Conservation (phyloP, 2,888 invertebrate species). For the Eupithecia vulgata region DNA sequence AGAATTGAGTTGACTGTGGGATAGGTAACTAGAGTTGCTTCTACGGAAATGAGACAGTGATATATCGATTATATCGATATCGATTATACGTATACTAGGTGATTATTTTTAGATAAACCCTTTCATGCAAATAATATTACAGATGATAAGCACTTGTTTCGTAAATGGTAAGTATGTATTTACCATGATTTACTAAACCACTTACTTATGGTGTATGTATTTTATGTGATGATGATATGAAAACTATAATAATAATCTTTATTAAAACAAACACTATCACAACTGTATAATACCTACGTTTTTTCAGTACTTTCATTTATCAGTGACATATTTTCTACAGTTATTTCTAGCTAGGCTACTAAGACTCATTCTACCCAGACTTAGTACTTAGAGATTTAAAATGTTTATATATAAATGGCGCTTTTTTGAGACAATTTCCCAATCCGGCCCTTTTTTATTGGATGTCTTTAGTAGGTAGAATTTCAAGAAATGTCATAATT, state of each 20-base stretch:
- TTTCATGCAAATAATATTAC: neutral
- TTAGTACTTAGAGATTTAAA: neutral
- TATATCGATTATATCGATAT: constrained; percentile 36
- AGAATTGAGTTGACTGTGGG: constrained; percentile 41
- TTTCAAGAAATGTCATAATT: neutral
- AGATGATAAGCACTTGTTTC: neutral
- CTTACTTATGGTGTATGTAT: neutral
- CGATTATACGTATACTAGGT: neutral
- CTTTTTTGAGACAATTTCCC: neutral
- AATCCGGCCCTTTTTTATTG: neutral
- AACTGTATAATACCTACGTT: neutral
- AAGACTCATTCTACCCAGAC: neutral
- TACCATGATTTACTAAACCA: neutral
- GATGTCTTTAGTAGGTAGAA: neutral
- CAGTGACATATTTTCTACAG: neutral
- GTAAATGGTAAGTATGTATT: neutral
- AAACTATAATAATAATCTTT: no score
- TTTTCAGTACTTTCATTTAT: neutral
- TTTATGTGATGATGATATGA: no score
- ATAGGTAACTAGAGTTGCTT: constrained; percentile 39
- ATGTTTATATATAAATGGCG: neutral
- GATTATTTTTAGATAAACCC: neutral
- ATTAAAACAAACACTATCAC: neutral
- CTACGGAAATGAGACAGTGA: constrained; percentile 44
- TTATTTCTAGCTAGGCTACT: neutral